Base-by-base conservation (phyloP, 2,888 invertebrate genomes). In the Drosophila atroscutellata region DNA sequence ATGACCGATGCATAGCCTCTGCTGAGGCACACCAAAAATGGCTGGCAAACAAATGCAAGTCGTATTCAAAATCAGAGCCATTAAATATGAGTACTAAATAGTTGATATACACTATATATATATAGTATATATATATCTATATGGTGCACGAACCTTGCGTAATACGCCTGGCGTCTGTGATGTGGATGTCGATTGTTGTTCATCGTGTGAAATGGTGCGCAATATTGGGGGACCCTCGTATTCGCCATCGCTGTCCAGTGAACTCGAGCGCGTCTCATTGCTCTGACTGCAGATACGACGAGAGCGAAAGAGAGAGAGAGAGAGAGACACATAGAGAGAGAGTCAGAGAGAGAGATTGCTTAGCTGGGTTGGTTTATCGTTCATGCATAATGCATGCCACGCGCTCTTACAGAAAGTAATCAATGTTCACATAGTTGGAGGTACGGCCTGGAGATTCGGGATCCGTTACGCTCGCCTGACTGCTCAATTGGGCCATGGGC, bases 381-480 rank as follows among this genome's bases (percentile, higher is more conserved):
- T 42, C 6, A 28, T 18, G 6, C 24, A 50, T n/a, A 18, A 28
- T 50, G 24, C 18, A 26, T 18, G 18, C 18, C 4, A 28, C 4
- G n/a, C 26, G 50, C 56, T 13, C 95, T 94, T 92, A 97, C 93
- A 98, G 95, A 89, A 98, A 98, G 93, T 97, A 98, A 93, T 98
- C 97, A 94, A 98, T 97, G 93, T 98, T 98, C 93, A 97, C 97
- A 93, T 98, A 98, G 94, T 98, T 97, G 76, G 97, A 96, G 80
- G 96, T 96, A 86, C 95, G 95, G 87, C 96, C 96, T 61, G 97
- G 97, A 39, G 96, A 96, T 93, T 97, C 96, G 30, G 96, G 96
- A 77, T 95, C 96, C 79, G 94, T 94, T 47, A 92, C 93, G 77
- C 92, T 93, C 60, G 92, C 91, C 83, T 93, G 93, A 74, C 93